These are phyloP conservation scores for Drosophila arawakana DNA, from an alignment of 1,140 invertebrate species.

Conservation along the genomic window DNA sequence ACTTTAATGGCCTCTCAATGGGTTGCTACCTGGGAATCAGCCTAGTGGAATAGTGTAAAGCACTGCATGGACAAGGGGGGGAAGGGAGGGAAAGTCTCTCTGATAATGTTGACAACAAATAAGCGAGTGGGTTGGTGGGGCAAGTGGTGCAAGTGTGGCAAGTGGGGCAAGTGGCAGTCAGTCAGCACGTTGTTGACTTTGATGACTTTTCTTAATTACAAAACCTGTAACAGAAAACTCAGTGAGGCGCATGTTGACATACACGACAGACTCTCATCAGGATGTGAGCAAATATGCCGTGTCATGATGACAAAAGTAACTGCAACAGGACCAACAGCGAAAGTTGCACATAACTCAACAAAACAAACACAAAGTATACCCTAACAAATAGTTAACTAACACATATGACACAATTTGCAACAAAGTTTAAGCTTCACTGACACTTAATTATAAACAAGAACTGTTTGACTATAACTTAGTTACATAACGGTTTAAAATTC, in stretches of 20 bases:
- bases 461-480: not conserved
- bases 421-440: not conserved
- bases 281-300: conserved; percentile 63
- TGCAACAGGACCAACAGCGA: conserved; percentile 23
- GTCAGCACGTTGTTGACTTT: conserved; percentile 71
- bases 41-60: conserved; percentile 40
- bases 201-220: conserved; percentile 83
- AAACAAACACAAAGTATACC: not conserved
- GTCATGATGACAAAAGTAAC: conserved; percentile 35
- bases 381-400: conserved; percentile 6
- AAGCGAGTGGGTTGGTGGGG: conserved; percentile 20
- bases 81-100: not conserved
- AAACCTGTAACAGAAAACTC: conserved; percentile 66
- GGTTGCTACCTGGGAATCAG: conserved; percentile 34
- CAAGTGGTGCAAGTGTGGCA: not conserved
- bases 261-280: conserved; percentile 23
- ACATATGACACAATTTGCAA: conserved; percentile 3
- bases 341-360: conserved; percentile 29
- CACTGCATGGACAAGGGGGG: not conserved
- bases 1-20: conserved; percentile 48
- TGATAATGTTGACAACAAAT: conserved; percentile 57
- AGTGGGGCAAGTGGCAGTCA: conserved; percentile 25
- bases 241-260: conserved; percentile 58
- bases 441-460: not conserved
- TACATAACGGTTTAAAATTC: not conserved